Percentiles rank a stretch among this genome's conserved stretches.
Evolutionary conservation across 1,140 invertebrate species (phyloP).

Genomic region (Meloidogyne floridensis): DNA sequence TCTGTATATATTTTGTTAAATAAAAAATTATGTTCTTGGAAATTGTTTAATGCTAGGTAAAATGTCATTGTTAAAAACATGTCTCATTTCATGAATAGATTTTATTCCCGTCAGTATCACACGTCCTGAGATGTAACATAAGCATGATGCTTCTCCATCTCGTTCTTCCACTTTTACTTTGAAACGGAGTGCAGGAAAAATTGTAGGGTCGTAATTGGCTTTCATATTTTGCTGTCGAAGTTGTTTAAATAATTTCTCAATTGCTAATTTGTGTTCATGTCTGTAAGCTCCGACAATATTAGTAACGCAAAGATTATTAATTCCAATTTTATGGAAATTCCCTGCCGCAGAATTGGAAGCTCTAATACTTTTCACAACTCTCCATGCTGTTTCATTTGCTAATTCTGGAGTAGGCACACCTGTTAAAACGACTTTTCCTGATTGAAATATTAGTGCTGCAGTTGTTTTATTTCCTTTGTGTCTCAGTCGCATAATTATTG

Average conservation of each 20-base stretch:
- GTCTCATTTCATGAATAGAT: too few relatives aligned
- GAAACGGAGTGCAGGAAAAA: constrained; percentile 19
- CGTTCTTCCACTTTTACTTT: not conserved
- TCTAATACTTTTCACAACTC: not conserved
- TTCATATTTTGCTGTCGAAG: not conserved
- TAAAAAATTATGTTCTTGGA: too few relatives aligned
- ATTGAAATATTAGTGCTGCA: too few relatives aligned
- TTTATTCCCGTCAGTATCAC: too few relatives aligned
- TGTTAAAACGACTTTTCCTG: not conserved
- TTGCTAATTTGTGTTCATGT: not conserved
- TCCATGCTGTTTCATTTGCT: not conserved
- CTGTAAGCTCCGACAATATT: constrained; percentile 7
- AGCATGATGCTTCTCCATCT: too few relatives aligned
- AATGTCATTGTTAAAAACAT: too few relatives aligned
- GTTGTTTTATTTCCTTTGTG: not conserved
- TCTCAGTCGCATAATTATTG: constrained; percentile 12
- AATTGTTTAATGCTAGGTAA: too few relatives aligned
- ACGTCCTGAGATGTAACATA: too few relatives aligned
- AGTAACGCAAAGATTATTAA: not conserved
- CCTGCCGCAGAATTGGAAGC: not conserved
- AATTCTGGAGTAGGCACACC: not conserved
- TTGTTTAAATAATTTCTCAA: not conserved
- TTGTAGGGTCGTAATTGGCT: constrained; percentile 7
- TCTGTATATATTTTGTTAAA: too few relatives aligned
- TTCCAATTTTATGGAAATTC: not conserved